Base-by-base conservation (phyloP, 2,113 vertebrate genomes). In the Todiramphus chloris region DNA sequence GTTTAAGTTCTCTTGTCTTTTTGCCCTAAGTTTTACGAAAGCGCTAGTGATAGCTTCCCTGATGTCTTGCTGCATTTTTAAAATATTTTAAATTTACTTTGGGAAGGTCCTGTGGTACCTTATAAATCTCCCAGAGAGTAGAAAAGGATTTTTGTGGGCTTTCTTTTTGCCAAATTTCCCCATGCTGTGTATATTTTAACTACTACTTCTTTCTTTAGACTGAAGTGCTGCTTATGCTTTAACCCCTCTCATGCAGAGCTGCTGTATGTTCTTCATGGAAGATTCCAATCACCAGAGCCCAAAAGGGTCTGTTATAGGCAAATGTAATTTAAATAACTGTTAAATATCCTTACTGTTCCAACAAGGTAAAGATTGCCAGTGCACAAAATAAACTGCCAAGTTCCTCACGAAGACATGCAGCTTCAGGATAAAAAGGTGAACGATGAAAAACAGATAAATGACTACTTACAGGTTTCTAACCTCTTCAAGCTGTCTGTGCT, bases 121-220 rank as follows among this genome's bases (percentile, higher is more conserved):
- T 91, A 83, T 86, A 81, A 92, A 70, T 90, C 89, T 87, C 87
- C 77, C 41, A 93, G 91, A 85, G 72, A 70, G 70, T 43, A 96
- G 63, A 84, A 95, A 84, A 83, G 67, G 46, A 94, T 96, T 95
- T 96, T 86, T 96, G 92, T 95, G 82, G 87, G 82, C n/a, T 92
- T 92, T 68, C n/a, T 77, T 90, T 85, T 59, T 80, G 82, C 90
- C 82, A 96, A n/a, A 88, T 80, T 88, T 85, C 59, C 77, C 50
- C 41, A 64, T 39, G 59, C 58, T 74, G 56, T 70, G 67, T 66
- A n/a, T 83, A 77, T 83, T 92, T 94, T 66, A 95, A 91, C 18
- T 46, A 20, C 73, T 95, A 37, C 66, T 92, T 28, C 33, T 89
- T 86, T 74, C 68, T 90, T 68, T 31, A 95, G 58, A 82, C 33